Base-by-base conservation (phyloP, 92 coral and sea anemone species). In the Anthopleura xanthogrammica region DNA sequence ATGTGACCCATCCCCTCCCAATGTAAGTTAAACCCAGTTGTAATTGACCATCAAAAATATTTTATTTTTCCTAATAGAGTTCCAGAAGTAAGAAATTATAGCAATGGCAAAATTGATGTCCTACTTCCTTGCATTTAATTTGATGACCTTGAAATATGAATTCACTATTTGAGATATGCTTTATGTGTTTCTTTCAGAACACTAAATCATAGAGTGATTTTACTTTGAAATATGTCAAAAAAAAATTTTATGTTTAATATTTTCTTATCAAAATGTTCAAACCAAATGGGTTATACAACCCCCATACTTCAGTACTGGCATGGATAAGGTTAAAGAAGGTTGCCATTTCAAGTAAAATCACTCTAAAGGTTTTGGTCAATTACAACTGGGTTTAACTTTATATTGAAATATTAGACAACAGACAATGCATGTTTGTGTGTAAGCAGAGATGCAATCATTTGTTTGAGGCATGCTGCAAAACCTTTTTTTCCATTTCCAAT, bases 11-110 rank as follows among this genome's bases (percentile, higher is more conserved):
- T 29, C 36, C 36, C 66, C 66, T 20, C 36, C 71, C 39, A 5
- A 22, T 64, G 72, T 64, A 23, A 22, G 72, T 64, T 64, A 64
- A n/a, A 64, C 72, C 72, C 72, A 64, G 72, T 22, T 64, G 72
- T 64, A 64, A 64, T 22, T 64, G 72, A 64, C 29, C 72, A 64
- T n/a, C 36, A 22, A 17, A 64, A 64, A 64, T 4, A 13, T 19
- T 4, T 64, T 22, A 46, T 46, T 46, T 46, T 46, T 46, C 50
- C 36, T 29, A 29, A 29, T 29, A 0, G 36, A 29, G 36, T 29
- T 29, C 36, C 36, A 29, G 36, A 29, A 29, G 36, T 29, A 29
- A 29, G 36, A 29, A 29, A 29, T 0, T 29, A 29, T 29, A 29
- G 36, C 36, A 29, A 29, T 29, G 36, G 36, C 36, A 29, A 29